phyloP scores from a whole-genome alignment of 2,888 invertebrate genomes.

The Tineola bisselliella region DNA sequence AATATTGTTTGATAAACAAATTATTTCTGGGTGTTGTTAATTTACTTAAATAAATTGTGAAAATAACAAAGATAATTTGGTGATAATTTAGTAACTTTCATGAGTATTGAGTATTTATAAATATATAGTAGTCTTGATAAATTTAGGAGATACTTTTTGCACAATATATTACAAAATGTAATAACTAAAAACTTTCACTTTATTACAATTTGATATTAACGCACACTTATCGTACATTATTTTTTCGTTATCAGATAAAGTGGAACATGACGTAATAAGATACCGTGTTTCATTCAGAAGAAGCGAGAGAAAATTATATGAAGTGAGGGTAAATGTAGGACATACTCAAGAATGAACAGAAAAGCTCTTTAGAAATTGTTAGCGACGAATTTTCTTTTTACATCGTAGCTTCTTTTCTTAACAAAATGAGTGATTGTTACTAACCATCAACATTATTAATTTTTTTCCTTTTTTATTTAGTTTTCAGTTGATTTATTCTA shows the following conservation, averaged over 20 bases:
- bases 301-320: neutral
- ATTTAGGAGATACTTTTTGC: too few species aligned
- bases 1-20: too few species aligned
- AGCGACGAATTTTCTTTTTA: slow-evolving; percentile 3
- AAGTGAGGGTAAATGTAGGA: slow-evolving; percentile 5
- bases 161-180: too few species aligned
- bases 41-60: too few species aligned
- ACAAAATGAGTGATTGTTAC: neutral
- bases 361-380: slow-evolving; percentile 2
- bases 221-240: neutral
- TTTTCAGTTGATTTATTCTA: too few species aligned
- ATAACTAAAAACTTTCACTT: neutral
- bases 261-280: neutral
- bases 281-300: neutral
- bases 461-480: neutral
- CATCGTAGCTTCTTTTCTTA: neutral
- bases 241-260: neutral
- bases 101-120: too few species aligned
- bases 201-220: neutral
- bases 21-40: too few species aligned
- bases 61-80: too few species aligned
- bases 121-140: too few species aligned
- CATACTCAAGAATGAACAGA: neutral
- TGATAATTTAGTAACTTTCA: too few species aligned
- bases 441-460: neutral